These are phyloP conservation scores for Hipposideros larvatus DNA, from an alignment of 2,797 vertebrate genomes.

Conservation along the genomic window DNA sequence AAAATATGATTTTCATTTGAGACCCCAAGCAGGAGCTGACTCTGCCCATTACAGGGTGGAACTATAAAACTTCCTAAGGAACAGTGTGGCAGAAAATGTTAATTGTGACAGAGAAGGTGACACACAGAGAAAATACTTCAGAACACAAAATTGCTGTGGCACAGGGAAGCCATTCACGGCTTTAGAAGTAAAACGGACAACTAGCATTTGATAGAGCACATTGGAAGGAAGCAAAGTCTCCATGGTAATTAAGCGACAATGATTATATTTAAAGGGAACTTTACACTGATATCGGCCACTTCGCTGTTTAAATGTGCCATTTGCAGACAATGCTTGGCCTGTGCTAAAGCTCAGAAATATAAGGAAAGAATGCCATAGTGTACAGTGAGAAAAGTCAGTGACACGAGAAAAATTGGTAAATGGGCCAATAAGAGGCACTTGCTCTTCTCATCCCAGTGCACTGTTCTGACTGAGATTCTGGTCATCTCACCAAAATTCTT, in stretches of 20 bases:
- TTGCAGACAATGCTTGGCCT: not conserved
- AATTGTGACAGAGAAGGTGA: not conserved
- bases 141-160: not conserved
- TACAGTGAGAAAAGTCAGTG: not conserved
- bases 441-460: not conserved
- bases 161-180: not conserved
- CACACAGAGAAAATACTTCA: not conserved
- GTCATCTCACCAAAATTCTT: not conserved
- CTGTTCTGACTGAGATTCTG: not conserved
- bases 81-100: not conserved
- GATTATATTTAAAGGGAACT: not conserved
- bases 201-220: not conserved
- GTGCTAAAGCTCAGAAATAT: not conserved
- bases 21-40: not conserved
- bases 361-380: not conserved
- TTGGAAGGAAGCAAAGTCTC: not conserved
- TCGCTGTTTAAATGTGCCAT: not conserved
- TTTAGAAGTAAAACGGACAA: not conserved
- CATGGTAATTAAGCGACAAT: not conserved
- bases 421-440: too few species aligned
- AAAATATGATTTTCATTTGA: constrained; percentile 5
- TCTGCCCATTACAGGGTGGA: not conserved
- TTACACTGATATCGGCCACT: not conserved
- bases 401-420: not conserved
- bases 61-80: not conserved